phyloP scores from a whole-genome alignment of 2,797 vertebrate genomes.

The Microctenopoma stevenorrisi region DNA sequence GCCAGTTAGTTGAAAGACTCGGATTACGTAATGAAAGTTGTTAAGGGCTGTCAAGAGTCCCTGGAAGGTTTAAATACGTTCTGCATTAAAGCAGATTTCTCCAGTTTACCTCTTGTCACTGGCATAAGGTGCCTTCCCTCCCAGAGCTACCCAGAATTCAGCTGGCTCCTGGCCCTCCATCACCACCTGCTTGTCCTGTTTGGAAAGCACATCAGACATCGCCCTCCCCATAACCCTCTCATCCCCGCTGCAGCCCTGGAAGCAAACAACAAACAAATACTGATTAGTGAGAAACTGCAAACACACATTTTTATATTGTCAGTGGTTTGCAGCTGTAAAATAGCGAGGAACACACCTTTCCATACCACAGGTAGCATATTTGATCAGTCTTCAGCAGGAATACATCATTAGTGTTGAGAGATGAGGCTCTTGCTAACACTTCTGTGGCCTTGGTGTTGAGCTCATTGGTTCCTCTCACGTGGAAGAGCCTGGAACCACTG shows the following conservation, averaged over 20 bases:
- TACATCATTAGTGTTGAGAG: slow-evolving; percentile 91
- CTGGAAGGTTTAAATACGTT: not conserved
- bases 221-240: slow-evolving; percentile 90
- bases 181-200: slow-evolving; percentile 88
- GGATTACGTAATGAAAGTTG: not conserved
- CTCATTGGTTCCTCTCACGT: slow-evolving; percentile 88
- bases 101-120: slow-evolving; percentile 86
- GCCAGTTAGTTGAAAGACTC: not conserved
- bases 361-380: slow-evolving; percentile 90
- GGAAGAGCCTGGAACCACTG: slow-evolving; percentile 84
- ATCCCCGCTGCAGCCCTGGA: slow-evolving; percentile 92
- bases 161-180: slow-evolving; percentile 92
- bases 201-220: slow-evolving; percentile 86
- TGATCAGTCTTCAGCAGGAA: slow-evolving; percentile 86
- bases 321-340: not conserved
- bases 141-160: slow-evolving; percentile 91
- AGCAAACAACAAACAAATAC: slow-evolving; percentile 15
- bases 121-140: slow-evolving; percentile 90
- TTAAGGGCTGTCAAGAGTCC: not conserved
- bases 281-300: not conserved
- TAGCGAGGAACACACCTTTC: slow-evolving; percentile 84
- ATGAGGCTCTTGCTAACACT: slow-evolving; percentile 85
- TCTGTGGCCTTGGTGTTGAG: slow-evolving; percentile 91
- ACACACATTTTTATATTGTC: not conserved
- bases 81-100: not conserved